Base-by-base conservation (phyloP, 2,888 invertebrate species). In the Polyommatus icarus region DNA sequence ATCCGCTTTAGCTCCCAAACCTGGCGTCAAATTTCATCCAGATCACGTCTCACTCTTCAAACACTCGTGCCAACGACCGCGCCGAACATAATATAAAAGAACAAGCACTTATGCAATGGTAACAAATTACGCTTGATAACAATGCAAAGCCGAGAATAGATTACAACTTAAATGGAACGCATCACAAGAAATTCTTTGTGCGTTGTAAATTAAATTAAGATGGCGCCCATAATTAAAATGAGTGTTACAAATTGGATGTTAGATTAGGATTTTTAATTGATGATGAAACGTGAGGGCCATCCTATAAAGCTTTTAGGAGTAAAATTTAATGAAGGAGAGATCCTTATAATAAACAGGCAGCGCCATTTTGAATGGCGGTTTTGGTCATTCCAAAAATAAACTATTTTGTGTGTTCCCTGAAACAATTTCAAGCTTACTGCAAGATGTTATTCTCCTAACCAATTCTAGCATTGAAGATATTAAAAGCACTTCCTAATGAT, bases 1-100 rank as follows among this genome's bases (percentile, higher is more conserved):
- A 67, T 67, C 67, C 67, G 29, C 15, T 67, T 12, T 61, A 24
- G 20, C 46, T 73, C 75, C 75, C 50, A 36, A 57, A 36, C 72
- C 72, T 77, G 73, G 78, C 77, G 76, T 81, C 78, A 78, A 80
- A 82, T 81, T 82, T 82, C 82, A 81, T 77, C 80, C 82, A 78
- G 81, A 83, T 83, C 84, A 83, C 83, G 83, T 83, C 80, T 80
- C 80, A 40, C 80, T 80, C 80, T 81, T 80, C 81, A 82, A 80
- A 81, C 79, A 79, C 76, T 78, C 78, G 78, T 81, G 82, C 80
- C 84, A 83, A 82, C 81, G 83, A 82, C 84, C 83, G 81, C 79
- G 59, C 71, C 79, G 76, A 79, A 79, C 79, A 79, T 76, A 82
- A 80, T 78, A 80, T 78, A 82, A 81, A 81, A 77, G 78, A 67